These are phyloP conservation scores for Fratercula arctica DNA, from an alignment of 2,797 vertebrate species.

Conservation along the genomic window DNA sequence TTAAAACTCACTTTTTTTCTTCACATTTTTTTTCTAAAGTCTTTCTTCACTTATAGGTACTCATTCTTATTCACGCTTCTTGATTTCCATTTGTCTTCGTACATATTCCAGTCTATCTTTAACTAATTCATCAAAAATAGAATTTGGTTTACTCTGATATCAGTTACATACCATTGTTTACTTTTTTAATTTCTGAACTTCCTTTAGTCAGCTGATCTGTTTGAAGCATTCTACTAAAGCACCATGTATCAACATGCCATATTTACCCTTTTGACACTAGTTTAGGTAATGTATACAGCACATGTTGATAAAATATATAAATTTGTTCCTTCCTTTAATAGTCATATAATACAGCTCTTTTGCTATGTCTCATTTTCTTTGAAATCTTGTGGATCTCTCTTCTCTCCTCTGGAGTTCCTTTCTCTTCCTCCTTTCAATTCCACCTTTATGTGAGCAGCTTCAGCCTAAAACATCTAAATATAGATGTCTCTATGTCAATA, in stretches of 20 bases:
- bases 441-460: background rate
- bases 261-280: background rate
- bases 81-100: constrained; percentile 18
- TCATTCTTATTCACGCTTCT: background rate
- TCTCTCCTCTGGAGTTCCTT: background rate
- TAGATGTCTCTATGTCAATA: background rate
- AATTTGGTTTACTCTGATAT: constrained; percentile 9
- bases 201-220: constrained; percentile 25
- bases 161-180: constrained; percentile 19
- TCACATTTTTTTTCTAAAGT: background rate
- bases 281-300: background rate
- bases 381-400: background rate
- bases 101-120: constrained; percentile 1
- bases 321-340: background rate
- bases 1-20: background rate
- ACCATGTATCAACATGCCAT: background rate
- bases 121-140: constrained; percentile 49
- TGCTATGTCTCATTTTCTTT: background rate
- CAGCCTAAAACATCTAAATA: background rate
- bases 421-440: background rate
- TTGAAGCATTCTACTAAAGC: constrained; percentile 45
- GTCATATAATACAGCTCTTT: background rate
- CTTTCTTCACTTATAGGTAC: background rate
- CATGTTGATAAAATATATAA: background rate
- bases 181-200: constrained; percentile 42